Percentiles rank a stretch among this genome's conserved stretches.
Evolutionary conservation across 2,113 vertebrate species (phyloP).

Genomic region (Panthera leo): DNA sequence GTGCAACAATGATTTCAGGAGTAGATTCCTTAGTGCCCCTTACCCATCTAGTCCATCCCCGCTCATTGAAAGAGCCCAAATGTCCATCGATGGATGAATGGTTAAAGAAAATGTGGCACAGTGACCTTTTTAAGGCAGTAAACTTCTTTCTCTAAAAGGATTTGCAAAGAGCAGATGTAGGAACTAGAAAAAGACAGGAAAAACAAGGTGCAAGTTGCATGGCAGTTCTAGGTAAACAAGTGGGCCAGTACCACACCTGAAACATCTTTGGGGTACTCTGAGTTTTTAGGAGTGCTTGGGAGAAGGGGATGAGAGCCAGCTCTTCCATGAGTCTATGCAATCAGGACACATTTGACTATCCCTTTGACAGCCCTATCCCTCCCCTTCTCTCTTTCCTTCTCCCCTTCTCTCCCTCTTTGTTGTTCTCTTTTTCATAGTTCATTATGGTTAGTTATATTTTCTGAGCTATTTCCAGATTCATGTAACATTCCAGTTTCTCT

Average conservation of each 20-base stretch:
- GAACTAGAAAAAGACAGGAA: background rate
- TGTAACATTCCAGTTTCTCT: background rate
- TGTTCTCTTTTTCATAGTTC: background rate
- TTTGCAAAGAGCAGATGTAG: background rate
- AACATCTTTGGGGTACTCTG: background rate
- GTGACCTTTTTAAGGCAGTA: background rate
- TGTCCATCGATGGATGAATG: too few species aligned
- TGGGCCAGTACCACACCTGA: background rate
- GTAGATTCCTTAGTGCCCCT: too few species aligned
- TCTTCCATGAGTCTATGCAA: background rate
- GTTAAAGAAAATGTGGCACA: too few species aligned
- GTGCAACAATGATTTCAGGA: too few species aligned
- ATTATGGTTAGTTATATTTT: background rate
- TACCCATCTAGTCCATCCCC: too few species aligned
- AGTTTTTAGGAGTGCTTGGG: background rate
- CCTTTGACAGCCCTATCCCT: background rate
- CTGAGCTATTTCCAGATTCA: background rate
- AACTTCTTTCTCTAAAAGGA: background rate
- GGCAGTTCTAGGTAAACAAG: background rate
- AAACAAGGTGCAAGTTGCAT: background rate
- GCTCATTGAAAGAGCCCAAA: too few species aligned
- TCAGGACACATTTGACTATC: background rate
- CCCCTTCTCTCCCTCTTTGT: background rate
- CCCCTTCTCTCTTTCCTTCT: background rate
- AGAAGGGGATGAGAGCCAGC: rapidly evolving